Percentiles rank a stretch among this genome's conserved stretches.
Conservation (phyloP, 2,888 invertebrate genomes). For the Caradrina kadenii region DNA sequence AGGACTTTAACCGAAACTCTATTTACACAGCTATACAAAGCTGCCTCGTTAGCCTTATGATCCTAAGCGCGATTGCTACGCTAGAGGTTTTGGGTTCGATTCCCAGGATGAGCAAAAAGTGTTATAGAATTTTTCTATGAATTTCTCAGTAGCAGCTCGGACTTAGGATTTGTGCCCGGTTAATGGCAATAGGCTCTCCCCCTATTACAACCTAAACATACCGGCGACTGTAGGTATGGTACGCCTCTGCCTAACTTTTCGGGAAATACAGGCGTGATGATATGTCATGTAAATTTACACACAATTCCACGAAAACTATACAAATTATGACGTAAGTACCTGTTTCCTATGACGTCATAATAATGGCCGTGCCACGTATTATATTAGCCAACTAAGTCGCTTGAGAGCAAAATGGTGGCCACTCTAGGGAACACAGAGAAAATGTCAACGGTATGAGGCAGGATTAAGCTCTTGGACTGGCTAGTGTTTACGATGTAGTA, state of each 20-base stretch:
- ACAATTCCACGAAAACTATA: conserved; percentile 1
- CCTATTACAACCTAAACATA: too few species aligned
- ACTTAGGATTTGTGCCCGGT: too few species aligned
- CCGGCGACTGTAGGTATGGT: too few species aligned
- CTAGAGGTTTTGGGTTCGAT: too few species aligned
- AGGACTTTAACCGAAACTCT: conserved; percentile 10
- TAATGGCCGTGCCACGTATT: conserved; percentile 45
- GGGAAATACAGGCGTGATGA: too few species aligned
- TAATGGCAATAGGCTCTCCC: too few species aligned
- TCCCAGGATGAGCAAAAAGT: too few species aligned
- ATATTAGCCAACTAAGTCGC: conserved; percentile 36
- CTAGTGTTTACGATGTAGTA: conserved; percentile 45
- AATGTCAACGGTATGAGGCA: conserved; percentile 53
- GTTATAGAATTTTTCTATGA: too few species aligned
- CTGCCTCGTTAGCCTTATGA: too few species aligned
- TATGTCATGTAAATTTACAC: background rate
- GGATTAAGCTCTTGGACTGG: conserved; percentile 51
- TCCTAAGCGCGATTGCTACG: too few species aligned
- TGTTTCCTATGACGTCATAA: conserved; percentile 32
- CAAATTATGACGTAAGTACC: conserved; percentile 24
- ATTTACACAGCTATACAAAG: background rate
- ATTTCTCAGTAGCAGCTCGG: too few species aligned
- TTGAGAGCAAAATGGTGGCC: conserved; percentile 44
- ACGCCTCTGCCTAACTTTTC: too few species aligned
- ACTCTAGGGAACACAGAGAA: conserved; percentile 49